Base-by-base conservation (phyloP, 1,140 invertebrate genomes). In the Wiebesia pumilae region DNA sequence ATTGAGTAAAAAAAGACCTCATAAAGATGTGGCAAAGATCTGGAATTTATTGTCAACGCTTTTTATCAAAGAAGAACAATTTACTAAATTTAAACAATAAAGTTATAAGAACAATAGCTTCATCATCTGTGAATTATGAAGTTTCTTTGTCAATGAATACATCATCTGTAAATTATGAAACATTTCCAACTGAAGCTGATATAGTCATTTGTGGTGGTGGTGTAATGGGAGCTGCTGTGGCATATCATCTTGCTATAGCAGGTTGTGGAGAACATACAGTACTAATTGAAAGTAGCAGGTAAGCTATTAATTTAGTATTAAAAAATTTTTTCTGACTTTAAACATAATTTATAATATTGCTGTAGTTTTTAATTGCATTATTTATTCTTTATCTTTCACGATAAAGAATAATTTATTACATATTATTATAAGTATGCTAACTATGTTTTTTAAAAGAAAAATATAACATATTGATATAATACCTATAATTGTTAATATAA, bases 161-260 rank as follows among this genome's bases (percentile, higher is more conserved):
- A 84, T 77, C 79, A 65, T 14, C 30, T n/a, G 62, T 40, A 65
- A 88, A 88, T 33, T 40, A 88, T 62, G 73, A 85, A 30, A 51
- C 33, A 73, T 86, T 92, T 87, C 94, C 94, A 54, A 89, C 92
- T 79, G 93, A 95, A 90, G 93, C 95, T 14, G 95, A 95, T 90
- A 96, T 97, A 54, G 97, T 98, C 16, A 96, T 99, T 90, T 99
- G 98, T 94, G 98, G 99, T 27, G 98, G 98, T 69, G 99, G 99
- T 75, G 96, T 99, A 54, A 97, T 98, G 94, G 99, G 98, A 33
- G 97, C 97, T 54, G 97, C 98, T 35, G 97, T 99, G 6, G 98
- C 98, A 16, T 99, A 99, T 93, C 97, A 99, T 94, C 93, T 99
- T 58, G 97, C 97, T 14, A 94, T 97, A 90, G 92, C 96, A 87